phyloP scores from a whole-genome alignment of 92 coral and sea anemone genomes.

The Epizoanthus illoricatus region DNA sequence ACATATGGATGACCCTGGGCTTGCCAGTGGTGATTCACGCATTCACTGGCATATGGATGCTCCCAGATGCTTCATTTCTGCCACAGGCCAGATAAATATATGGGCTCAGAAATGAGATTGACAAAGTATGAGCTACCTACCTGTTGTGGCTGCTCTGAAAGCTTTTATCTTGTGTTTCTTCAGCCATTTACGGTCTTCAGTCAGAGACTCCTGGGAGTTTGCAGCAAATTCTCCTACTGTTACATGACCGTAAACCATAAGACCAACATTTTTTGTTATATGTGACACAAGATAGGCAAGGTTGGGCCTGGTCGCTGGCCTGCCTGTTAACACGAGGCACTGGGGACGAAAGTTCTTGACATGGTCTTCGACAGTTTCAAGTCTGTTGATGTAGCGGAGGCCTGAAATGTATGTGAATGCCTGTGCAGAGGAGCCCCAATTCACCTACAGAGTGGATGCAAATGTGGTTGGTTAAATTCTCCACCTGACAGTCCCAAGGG shows the following conservation, averaged over 20 bases:
- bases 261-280: conserved; percentile 85
- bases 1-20: no score
- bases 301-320: conserved; percentile 65
- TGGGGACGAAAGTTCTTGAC: conserved; percentile 99
- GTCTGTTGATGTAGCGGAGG: conserved; percentile 70
- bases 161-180: conserved; percentile 81
- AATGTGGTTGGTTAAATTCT: background rate
- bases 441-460: conserved; percentile 51
- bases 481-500: no score
- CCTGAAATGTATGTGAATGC: conserved; percentile 88
- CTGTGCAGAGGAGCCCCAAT: conserved; percentile 98
- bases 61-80: no score
- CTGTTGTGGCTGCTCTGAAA: conserved; percentile 80
- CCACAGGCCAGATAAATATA: no score
- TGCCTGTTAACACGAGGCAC: conserved; percentile 86
- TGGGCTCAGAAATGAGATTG: no score
- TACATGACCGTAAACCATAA: conserved; percentile 87
- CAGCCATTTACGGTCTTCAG: conserved; percentile 77
- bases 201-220: conserved; percentile 49
- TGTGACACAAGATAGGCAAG: conserved; percentile 81
- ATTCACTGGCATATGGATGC: no score
- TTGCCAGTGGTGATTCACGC: no score
- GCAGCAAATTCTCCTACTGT: conserved; percentile 44
- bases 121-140: no score
- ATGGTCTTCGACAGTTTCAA: conserved; percentile 82